phyloP scores from a whole-genome alignment of 2,797 vertebrate species.

The Psittacula echo region DNA sequence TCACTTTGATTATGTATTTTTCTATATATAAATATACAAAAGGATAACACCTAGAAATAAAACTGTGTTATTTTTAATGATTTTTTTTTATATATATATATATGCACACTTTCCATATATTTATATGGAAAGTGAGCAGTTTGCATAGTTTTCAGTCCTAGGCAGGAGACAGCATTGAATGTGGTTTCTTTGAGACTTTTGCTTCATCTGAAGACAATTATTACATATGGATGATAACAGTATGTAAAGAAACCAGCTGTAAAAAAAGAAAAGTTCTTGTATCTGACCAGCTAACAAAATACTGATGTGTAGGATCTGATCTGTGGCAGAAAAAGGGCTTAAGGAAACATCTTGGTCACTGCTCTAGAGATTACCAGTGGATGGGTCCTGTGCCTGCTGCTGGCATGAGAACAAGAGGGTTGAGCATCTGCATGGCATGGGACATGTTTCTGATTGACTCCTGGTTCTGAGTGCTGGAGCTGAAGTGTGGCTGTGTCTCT shows the following conservation, averaged over 20 bases:
- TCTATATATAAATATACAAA: neutral
- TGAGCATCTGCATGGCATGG: rapidly evolving
- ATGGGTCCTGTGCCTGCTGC: neutral
- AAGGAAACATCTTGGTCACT: neutral
- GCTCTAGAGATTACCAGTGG: neutral
- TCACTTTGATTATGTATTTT: neutral
- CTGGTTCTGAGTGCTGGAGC: neutral
- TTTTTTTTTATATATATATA: no score
- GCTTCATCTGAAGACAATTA: neutral
- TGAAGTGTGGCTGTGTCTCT: rapidly evolving
- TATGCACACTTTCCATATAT: neutral
- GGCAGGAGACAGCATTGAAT: neutral
- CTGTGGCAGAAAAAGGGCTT: neutral
- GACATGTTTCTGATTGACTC: rapidly evolving
- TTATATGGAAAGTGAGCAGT: neutral
- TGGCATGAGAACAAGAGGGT: rapidly evolving
- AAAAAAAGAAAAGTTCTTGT: neutral
- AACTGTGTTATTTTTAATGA: neutral
- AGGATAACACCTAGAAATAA: neutral
- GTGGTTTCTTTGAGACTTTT: neutral
- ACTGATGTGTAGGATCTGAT: neutral
- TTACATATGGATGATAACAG: neutral
- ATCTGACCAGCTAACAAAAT: neutral
- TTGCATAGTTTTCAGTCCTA: neutral
- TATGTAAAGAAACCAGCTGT: neutral